A percentile compares a stretch with the other conserved stretches of the same genome.
These are phyloP conservation scores for Lycia hirtaria DNA, from an alignment of 2,888 invertebrate species.

Conservation along the genomic window DNA sequence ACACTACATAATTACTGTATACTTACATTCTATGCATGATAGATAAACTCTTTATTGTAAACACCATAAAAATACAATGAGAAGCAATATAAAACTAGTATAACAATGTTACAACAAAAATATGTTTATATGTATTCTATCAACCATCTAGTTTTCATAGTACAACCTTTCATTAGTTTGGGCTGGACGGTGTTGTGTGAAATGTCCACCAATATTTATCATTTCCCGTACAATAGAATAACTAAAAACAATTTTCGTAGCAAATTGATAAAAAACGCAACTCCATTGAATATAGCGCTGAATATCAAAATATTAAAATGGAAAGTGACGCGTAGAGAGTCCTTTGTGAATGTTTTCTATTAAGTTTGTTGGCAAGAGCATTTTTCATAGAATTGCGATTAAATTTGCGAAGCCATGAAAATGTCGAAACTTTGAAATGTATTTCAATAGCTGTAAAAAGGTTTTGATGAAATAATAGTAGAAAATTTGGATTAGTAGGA, in stretches of 20 bases:
- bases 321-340: constrained; percentile 3
- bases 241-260: background rate
- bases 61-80: too few relatives aligned
- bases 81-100: too few relatives aligned
- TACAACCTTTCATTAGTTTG: too few relatives aligned
- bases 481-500: background rate
- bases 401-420: constrained; percentile 22
- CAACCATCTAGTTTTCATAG: too few relatives aligned
- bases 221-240: too few relatives aligned
- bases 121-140: too few relatives aligned
- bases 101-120: too few relatives aligned
- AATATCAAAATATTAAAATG: constrained; percentile 14
- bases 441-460: background rate
- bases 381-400: constrained; percentile 32
- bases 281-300: constrained; percentile 20
- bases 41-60: too few relatives aligned
- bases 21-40: too few relatives aligned
- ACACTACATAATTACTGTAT: too few relatives aligned
- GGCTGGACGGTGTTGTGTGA: too few relatives aligned
- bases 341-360: constrained; percentile 24
- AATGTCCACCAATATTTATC: too few relatives aligned
- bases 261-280: constrained; percentile 11
- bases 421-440: background rate
- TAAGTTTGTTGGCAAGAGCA: constrained; percentile 25
- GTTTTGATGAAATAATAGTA: background rate